Evolutionary conservation across 2,888 invertebrate species (phyloP), one percentile per base, ranked within the genome.

Genomic region (Cheilosia impressa): DNA sequence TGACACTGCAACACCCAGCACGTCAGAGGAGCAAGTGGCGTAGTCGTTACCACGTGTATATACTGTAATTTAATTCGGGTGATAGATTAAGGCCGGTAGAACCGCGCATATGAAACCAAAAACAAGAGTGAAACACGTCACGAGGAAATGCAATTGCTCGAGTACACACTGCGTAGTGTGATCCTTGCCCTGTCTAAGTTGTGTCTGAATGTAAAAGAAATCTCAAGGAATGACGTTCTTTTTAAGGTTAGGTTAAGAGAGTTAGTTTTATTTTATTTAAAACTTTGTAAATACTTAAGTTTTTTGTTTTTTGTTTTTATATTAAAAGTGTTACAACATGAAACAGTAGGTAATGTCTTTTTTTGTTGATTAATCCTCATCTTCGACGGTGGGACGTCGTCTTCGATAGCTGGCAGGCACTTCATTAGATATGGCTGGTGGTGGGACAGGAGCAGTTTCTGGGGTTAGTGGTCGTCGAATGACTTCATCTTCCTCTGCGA

Each of bases 401-500:
- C 85, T 71, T 68, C 76, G 66, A 60, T 72, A 72, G 45, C 52
- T 52, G n/a, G 31, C 10, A n/a, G 60, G 53, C 7, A 50, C 53
- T 75, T 52, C 71, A 17, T 13, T 9, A 19, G 47, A 27, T 34
- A 4, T 27, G n/a, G 24, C 53, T n/a, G 55, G 66, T 41, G 68
- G 52, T 38, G 72, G 63, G 15, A 57, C 62, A 2, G 58, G 19
- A n/a, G 34, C 17, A n/a, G 71, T 38, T 41, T 79, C 83, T 53
- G 87, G 87, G 45, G 87, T 73, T 22, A 66, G 58, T 55, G 88
- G 88, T 19, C 88, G 63, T 24, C 79, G 78, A 34, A 87, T 87
- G n/a, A 88, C 72, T 85, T 87, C 87, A 52, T 88, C 88, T 45
- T 87, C 87, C 76, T 88, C 88, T 4, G 78, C 71, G 24, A 88